These are phyloP conservation scores for Buceros bicornis DNA, from an alignment of 2,797 vertebrate species.

Conservation along the genomic window DNA sequence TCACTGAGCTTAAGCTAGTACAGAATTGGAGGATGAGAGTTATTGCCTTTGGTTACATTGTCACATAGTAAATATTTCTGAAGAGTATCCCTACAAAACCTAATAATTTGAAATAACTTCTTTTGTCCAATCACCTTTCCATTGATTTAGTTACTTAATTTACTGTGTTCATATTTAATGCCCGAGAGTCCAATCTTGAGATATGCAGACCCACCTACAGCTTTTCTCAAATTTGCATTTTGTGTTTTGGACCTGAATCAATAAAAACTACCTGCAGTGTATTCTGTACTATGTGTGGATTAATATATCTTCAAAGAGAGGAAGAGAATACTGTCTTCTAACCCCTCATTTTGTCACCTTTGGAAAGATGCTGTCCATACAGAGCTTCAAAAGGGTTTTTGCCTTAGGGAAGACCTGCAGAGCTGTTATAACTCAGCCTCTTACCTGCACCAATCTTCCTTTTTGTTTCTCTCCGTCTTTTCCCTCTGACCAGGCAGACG, in stretches of 20 bases:
- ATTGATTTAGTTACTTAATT: neutral
- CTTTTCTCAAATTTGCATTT: neutral
- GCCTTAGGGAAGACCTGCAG: neutral
- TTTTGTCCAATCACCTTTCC: neutral
- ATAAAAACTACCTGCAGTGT: neutral
- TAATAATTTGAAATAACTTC: neutral
- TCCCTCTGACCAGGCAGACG: neutral
- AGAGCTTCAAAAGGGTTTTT: neutral
- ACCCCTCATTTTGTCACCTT: neutral
- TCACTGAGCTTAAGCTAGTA: neutral
- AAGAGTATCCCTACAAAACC: neutral
- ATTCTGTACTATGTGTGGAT: neutral
- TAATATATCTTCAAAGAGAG: neutral
- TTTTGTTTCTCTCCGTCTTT: neutral
- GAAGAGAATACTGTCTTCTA: neutral
- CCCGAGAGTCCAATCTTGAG: neutral
- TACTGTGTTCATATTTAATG: neutral
- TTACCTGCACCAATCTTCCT: neutral
- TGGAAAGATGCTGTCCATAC: neutral
- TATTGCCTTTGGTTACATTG: neutral
- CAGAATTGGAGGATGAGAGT: neutral
- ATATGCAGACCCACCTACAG: neutral
- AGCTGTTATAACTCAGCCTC: neutral
- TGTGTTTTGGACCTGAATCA: neutral
- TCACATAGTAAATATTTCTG: neutral